These are phyloP conservation scores for Coecobrya sp. DNA, from an alignment of 2,888 invertebrate genomes.

Conservation along the genomic window DNA sequence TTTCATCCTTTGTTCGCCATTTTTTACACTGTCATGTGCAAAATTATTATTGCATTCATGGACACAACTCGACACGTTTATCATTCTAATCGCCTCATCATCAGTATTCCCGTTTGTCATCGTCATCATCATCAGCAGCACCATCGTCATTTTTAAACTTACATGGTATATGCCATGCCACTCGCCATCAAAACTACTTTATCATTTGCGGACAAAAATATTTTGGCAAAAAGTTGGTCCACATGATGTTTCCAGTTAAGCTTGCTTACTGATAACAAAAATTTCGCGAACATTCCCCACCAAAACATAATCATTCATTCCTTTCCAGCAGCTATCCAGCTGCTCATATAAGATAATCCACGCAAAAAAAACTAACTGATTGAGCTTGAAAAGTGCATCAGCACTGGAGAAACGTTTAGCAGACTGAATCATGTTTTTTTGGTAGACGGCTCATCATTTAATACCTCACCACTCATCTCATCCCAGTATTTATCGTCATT, in stretches of 20 bases:
- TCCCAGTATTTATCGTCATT: no score
- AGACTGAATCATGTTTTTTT: no score
- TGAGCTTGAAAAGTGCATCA: no score
- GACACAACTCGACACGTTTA: conserved; percentile 52
- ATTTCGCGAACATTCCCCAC: conserved; percentile 7
- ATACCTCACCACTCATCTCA: no score
- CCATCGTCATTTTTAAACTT: background rate
- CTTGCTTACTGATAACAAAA: no score
- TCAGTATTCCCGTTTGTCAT: background rate
- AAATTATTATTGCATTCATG: conserved; percentile 53
- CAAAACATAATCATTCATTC: background rate
- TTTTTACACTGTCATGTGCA: conserved; percentile 3
- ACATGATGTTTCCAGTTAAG: no score
- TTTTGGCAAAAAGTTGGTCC: no score
- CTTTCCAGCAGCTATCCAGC: background rate
- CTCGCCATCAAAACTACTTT: no score
- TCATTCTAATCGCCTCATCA: conserved; percentile 36
- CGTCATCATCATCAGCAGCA: background rate
- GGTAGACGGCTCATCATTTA: no score
- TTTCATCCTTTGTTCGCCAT: conserved; percentile 8
- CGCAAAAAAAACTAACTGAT: background rate
- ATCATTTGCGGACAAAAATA: no score
- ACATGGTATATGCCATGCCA: background rate
- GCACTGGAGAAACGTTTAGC: no score
- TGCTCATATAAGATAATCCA: background rate